These are phyloP conservation scores for Eilema depressum DNA, from an alignment of 2,888 invertebrate genomes.

Conservation along the genomic window DNA sequence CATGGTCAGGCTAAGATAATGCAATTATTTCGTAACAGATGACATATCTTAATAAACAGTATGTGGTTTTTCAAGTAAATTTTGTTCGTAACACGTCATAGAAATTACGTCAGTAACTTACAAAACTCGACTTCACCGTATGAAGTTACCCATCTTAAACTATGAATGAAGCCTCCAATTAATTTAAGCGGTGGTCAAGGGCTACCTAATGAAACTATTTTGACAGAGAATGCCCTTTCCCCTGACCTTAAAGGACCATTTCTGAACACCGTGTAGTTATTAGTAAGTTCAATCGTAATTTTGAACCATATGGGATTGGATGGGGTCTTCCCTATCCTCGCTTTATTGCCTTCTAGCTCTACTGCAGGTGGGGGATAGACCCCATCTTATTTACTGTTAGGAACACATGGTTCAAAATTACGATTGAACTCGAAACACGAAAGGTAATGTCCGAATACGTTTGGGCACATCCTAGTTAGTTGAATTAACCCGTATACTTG, in stretches of 20 bases:
- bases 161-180: not conserved
- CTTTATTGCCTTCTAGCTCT: no score
- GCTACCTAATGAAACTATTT: not conserved
- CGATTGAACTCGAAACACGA: not conserved
- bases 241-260: not conserved
- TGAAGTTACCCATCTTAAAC: not conserved
- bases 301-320: not conserved
- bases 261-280: conserved; percentile 1
- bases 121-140: not conserved
- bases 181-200: not conserved
- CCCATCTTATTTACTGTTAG: no score
- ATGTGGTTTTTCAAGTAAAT: no score
- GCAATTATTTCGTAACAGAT: no score
- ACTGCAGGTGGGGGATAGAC: no score
- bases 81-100: not conserved
- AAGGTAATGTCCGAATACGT: not conserved
- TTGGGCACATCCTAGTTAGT: no score
- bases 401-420: not conserved
- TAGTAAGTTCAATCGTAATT: not conserved
- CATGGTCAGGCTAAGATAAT: no score
- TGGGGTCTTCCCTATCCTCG: not conserved
- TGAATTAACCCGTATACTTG: no score
- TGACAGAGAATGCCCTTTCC: not conserved
- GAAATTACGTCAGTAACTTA: not conserved
- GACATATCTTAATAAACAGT: no score